Base-by-base conservation (phyloP, 2,113 vertebrate genomes). In the Charina bottae region DNA sequence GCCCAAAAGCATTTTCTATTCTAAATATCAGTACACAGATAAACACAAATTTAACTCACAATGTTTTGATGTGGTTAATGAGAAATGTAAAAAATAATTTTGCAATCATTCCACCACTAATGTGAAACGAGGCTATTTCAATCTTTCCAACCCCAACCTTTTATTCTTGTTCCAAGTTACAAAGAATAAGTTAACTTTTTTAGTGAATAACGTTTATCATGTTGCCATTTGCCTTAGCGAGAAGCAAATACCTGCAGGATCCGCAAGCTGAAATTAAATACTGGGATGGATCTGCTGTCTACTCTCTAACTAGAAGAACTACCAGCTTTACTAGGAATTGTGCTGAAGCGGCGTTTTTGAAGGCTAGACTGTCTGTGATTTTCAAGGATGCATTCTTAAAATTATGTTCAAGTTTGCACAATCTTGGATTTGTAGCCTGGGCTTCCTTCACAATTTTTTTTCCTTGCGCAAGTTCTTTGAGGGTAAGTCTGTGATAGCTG, bases 21-120 rank as follows among this genome's bases (percentile, higher is more conserved):
- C 53, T 91, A 92, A 94, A 96, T 93, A 96, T 95, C 94, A 96
- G 92, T 68, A 93, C 59, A 89, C 89, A 96, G 95, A 96, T 95
- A 96, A 85, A 21, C 72, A 93, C 88, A 94, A 93, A 90, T 95
- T 96, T 89, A 96, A 95, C 94, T 94, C 96, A 95, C 94, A 94
- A 93, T 92, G 96, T 95, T 96, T 96, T 97, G 95, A 92, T 93
- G 95, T 96, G 94, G 95, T 96, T 96, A 55, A 96, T 94, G 95
- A 96, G 94, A 96, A 96, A 96, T 96, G 94, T 83, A 96, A 96
- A 94, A 97, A 96, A 95, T 96, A 96, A 96, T 95, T 92, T 94
- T 94, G 95, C 91, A 95, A 94, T 94, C 95, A 93, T 95, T 96
- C 92, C 92, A 94, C 91, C 94, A 91, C 96, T 93, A 90, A 88